A percentile compares a stretch with the other conserved stretches of the same genome.
These are phyloP conservation scores for Trachelus stipa DNA, from an alignment of 2,888 invertebrate species.

Conservation along the genomic window DNA sequence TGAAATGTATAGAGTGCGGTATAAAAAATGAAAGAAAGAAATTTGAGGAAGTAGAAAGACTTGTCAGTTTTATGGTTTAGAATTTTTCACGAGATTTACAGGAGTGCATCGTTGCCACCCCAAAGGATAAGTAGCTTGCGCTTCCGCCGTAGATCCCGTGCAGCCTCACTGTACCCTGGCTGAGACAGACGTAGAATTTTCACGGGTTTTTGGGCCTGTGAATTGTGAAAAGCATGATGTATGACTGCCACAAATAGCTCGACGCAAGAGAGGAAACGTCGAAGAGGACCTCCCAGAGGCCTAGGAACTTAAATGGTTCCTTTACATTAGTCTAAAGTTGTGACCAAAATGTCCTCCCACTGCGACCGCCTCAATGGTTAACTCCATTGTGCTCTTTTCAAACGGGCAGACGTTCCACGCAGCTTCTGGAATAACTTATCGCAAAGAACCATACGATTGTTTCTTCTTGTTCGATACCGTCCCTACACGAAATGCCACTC, in stretches of 20 bases:
- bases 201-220: constrained; percentile 50
- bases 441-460: neutral
- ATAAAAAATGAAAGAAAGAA: neutral
- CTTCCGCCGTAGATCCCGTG: constrained; percentile 36
- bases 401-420: neutral
- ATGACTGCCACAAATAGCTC: constrained; percentile 49
- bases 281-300: constrained; percentile 51
- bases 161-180: neutral
- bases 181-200: constrained; percentile 35
- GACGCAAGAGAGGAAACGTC: constrained; percentile 45
- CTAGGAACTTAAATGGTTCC: constrained; percentile 34
- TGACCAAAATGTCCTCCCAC: constrained; percentile 55
- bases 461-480: neutral
- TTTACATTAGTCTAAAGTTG: constrained; percentile 47
- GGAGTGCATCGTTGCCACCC: constrained; percentile 5
- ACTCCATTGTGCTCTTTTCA: constrained; percentile 18
- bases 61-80: neutral
- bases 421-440: constrained; percentile 5
- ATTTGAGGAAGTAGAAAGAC: neutral
- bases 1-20: neutral
- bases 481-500: constrained; percentile 5
- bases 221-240: constrained; percentile 61
- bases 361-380: constrained; percentile 53
- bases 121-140: constrained; percentile 53
- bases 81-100: neutral